A percentile compares a stretch with the other conserved stretches of the same genome.
Evolutionary conservation across 2,797 vertebrate species (phyloP).

Genomic region (Austrolebias charrua): DNA sequence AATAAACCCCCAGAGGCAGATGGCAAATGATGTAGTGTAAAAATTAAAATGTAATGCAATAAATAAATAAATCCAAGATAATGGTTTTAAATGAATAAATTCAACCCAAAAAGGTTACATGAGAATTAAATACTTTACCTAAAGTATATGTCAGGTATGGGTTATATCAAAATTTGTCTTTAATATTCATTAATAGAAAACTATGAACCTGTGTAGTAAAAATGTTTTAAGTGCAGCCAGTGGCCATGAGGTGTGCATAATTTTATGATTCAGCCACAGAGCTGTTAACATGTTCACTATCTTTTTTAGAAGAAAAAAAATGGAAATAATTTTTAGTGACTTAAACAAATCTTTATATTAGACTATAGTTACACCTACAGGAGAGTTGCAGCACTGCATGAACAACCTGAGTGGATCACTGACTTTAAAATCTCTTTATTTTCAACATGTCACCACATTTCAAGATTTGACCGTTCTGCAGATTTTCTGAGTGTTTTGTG

Average conservation of each 20-base stretch:
- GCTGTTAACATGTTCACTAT: too few relatives aligned
- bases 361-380: conserved; percentile 51
- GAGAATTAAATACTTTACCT: neutral
- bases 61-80: neutral
- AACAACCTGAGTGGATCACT: neutral
- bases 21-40: conserved; percentile 12
- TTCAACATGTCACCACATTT: neutral
- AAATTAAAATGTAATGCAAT: conserved; percentile 32
- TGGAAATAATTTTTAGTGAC: too few relatives aligned
- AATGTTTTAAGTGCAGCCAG: neutral
- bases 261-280: too few relatives aligned
- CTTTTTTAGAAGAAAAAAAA: too few relatives aligned
- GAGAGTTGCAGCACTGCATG: conserved; percentile 28
- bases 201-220: neutral
- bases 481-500: neutral
- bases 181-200: neutral
- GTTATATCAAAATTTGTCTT: neutral
- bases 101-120: neutral
- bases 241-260: too few relatives aligned
- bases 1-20: conserved; percentile 15
- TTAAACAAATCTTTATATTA: conserved; percentile 7
- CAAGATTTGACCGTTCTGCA: neutral
- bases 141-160: neutral
- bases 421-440: neutral
- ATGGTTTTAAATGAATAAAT: conserved; percentile 3